A percentile compares a stretch with the other conserved stretches of the same genome.
These are phyloP conservation scores for Ostrea edulis DNA, from an alignment of 1,140 invertebrate genomes.

Conservation along the genomic window DNA sequence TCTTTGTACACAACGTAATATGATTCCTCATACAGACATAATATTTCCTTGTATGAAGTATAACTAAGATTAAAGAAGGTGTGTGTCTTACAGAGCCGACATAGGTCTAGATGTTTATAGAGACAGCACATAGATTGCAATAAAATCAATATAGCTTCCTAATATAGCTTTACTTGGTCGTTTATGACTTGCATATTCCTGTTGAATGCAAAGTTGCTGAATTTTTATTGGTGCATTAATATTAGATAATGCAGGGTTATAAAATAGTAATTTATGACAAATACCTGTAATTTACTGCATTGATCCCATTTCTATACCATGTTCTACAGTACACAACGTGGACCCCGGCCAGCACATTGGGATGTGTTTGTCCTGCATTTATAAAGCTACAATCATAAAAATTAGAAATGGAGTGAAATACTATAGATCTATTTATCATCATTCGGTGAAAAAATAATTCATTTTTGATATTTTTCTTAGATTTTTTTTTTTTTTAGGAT, in stretches of 20 bases:
- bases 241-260: not conserved
- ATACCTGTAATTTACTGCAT: no score
- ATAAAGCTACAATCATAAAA: no score
- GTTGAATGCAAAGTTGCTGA: not conserved
- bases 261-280: no score
- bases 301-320: no score
- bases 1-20: no score
- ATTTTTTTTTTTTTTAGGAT: no score
- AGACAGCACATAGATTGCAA: not conserved
- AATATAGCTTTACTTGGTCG: not conserved
- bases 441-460: no score
- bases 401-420: no score
- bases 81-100: not conserved
- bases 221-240: not conserved
- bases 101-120: not conserved
- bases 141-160: constrained; percentile 19
- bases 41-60: not conserved
- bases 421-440: no score
- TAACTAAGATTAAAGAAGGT: not conserved
- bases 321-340: not conserved
- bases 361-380: not conserved
- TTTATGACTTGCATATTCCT: not conserved
- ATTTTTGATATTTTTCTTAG: no score
- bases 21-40: not conserved
- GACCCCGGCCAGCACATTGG: not conserved